Conservation (phyloP, 1,140 invertebrate genomes). For the Aplysia californica region DNA sequence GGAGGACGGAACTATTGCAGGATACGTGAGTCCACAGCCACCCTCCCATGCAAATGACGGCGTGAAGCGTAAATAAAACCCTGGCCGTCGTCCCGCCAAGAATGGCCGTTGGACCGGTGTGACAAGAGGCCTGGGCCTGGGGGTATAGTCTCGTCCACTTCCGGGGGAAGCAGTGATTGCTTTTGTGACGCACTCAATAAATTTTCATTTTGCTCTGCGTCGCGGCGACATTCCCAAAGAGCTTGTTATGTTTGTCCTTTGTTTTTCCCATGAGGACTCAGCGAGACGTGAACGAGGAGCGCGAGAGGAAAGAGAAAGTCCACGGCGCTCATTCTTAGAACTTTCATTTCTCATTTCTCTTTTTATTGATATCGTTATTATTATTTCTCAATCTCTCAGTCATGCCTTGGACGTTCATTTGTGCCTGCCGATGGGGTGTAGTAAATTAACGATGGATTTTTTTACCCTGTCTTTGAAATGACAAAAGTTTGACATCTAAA, state of each 20-base stretch:
- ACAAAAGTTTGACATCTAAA: too few relatives aligned
- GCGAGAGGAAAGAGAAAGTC: neutral
- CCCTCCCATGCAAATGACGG: neutral
- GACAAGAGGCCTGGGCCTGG: too few relatives aligned
- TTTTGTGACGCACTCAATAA: constrained; percentile 23
- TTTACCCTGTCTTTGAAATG: too few relatives aligned
- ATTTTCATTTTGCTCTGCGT: neutral
- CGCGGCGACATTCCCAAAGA: neutral
- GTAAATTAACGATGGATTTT: too few relatives aligned
- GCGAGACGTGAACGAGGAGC: neutral
- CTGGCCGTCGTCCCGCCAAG: neutral
- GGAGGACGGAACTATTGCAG: too few relatives aligned
- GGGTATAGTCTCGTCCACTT: constrained; percentile 21
- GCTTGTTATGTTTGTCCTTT: constrained; percentile 19
- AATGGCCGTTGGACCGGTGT: neutral
- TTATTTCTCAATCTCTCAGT: neutral
- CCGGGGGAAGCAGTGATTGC: constrained; percentile 9
- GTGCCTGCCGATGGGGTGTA: too few relatives aligned
- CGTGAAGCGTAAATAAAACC: neutral
- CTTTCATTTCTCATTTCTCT: neutral
- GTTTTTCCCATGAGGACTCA: neutral
- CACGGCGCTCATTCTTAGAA: neutral
- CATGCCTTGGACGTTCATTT: too few relatives aligned
- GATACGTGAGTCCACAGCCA: too few relatives aligned
- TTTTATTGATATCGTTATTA: neutral